Evolutionary conservation across 2,113 vertebrate genomes (phyloP), one percentile per base, ranked within the genome.

Genomic region (Chionodraco myersi): DNA sequence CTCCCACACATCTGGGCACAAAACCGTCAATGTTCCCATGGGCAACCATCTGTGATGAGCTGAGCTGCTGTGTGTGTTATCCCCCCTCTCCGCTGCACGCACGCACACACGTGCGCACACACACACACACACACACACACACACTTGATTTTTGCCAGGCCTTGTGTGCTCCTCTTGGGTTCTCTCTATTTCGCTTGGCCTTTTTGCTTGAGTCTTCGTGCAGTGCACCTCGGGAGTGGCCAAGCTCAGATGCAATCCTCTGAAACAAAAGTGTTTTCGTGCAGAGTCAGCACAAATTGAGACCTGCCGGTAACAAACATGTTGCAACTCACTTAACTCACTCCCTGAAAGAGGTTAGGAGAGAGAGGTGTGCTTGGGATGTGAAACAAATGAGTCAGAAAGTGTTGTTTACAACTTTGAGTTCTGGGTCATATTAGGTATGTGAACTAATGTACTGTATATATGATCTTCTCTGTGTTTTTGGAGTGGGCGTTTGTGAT

Each of bases 1-100:
- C 79, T 84, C 77, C 82, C 83, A 90, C 89, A 89, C 88, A 93
- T 92, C 91, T 92, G 88, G 88, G 87, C 81, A 92, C 88, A 91
- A 91, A 85, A 82, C 60, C 77, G 58, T 82, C 86, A 89, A 84
- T 90, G 88, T 91, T 82, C 84, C 71, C 58, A 21, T 56, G 15
- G 79, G 84, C 88, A 70, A 61, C 76, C 59, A 80, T 89, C 58
- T 68, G 61, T 69, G 81, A 90, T 83, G 62, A 85, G 72, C 76
- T 34, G 45, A 75, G 54, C 21, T 68, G 54, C 70, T 81, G 67
- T 6, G 36, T 21, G 21, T 21, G 21, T 21, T 21, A 21, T 7
- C 36, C 36, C 36, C 69, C 72, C 66, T 57, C 21, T 77, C 51
- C 26, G 53, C 63, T 30, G 64, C 23, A 57, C 65, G 34, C 36